Conservation (phyloP, 2,888 invertebrate species). For the Ephialtes manifestator region DNA sequence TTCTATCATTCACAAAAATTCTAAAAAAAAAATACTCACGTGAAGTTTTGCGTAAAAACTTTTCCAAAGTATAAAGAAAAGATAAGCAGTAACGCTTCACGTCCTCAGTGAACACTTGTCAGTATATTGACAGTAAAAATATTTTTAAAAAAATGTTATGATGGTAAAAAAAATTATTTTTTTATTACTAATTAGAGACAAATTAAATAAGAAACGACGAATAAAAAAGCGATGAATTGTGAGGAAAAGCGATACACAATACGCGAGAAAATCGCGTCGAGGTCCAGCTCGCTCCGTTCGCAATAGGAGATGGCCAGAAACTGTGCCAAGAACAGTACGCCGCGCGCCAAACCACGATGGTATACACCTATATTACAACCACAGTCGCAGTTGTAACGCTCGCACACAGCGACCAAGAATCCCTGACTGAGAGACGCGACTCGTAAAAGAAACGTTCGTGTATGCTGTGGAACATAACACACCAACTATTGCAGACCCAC, state of each 20-base stretch:
- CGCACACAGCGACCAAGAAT: constrained; percentile 34
- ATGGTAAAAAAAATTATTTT: not conserved
- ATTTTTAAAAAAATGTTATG: not conserved
- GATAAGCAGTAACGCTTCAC: constrained; percentile 9
- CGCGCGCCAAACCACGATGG: constrained; percentile 74
- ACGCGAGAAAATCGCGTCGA: constrained; percentile 63
- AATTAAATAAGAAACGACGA: not conserved
- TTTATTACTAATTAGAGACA: too few relatives aligned
- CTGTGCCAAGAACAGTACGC: constrained; percentile 84
- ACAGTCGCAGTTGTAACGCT: constrained; percentile 50
- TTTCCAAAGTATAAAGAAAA: not conserved
- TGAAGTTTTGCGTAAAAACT: constrained; percentile 15
- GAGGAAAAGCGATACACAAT: constrained; percentile 36
- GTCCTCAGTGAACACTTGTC: constrained; percentile 15
- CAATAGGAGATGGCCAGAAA: constrained; percentile 84
- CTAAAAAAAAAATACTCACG: constrained; percentile 16
- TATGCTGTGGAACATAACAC: not conserved
- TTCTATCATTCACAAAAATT: not conserved
- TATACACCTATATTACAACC: constrained; percentile 74
- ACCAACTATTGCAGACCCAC: constrained; percentile 36
- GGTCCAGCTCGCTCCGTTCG: constrained; percentile 78
- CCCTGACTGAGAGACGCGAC: constrained; percentile 33
- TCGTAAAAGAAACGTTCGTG: constrained; percentile 29
- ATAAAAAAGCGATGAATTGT: not conserved
- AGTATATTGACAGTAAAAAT: not conserved